Conservation (phyloP, 2,888 invertebrate species). For the Aphodius granarius region DNA sequence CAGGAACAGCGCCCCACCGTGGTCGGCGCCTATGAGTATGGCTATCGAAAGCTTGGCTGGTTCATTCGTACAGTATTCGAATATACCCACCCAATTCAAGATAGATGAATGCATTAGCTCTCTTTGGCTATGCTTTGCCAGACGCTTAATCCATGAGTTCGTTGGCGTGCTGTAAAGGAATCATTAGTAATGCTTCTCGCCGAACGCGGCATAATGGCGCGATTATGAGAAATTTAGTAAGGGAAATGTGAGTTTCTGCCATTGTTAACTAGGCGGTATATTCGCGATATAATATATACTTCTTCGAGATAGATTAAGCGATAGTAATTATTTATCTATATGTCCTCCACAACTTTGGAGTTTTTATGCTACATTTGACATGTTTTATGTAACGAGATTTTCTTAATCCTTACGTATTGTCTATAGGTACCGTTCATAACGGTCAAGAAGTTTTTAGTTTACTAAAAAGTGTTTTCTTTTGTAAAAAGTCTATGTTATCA, state of each 20-base stretch:
- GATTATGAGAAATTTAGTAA: background rate
- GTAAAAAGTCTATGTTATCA: no score
- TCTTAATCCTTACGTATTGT: no score
- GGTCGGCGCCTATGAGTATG: no score
- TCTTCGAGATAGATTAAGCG: background rate
- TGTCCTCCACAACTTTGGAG: no score
- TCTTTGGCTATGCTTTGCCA: background rate
- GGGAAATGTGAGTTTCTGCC: background rate
- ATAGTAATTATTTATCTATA: no score
- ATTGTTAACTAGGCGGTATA: background rate
- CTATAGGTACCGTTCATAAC: no score
- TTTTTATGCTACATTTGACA: no score
- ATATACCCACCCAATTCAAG: background rate
- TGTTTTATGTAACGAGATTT: no score
- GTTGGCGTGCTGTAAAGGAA: background rate
- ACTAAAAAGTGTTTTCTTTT: no score
- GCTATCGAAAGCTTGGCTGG: background rate
- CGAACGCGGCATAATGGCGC: background rate
- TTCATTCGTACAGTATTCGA: background rate
- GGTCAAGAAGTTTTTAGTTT: no score
- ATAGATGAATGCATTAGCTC: background rate
- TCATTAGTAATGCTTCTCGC: background rate
- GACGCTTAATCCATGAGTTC: background rate
- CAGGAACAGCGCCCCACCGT: no score
- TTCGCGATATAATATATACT: background rate